Evolutionary conservation across 2,113 vertebrate species (phyloP), one percentile per base, ranked within the genome.

Genomic region (Scartelaos histophorus): DNA sequence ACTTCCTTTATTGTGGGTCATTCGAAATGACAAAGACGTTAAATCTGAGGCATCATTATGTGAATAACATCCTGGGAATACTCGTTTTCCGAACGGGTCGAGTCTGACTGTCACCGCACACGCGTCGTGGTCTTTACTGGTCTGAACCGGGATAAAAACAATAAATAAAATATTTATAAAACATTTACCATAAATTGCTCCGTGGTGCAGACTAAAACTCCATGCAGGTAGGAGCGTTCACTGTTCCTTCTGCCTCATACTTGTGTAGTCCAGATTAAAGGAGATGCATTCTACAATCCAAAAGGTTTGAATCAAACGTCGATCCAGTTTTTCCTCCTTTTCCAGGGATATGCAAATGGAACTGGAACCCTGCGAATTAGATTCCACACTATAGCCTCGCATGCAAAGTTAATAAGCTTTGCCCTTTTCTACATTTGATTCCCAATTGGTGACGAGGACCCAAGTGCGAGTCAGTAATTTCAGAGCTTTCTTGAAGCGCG

Each of bases 181-280:
- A 85, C 87, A 90, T 89, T 92, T 92, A 94, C 93, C 93, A 94
- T 94, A 93, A 93, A 94, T 93, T 86, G 89, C 76, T 91, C 87
- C 79, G 84, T 87, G 74, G 87, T 92, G 87, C 85, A 81, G 87
- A 83, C 90, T 94, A 93, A 78, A 92, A 79, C 86, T 90, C 93
- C 93, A 93, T 92, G 89, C 91, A 92, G 92, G 82, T 87, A 73
- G 85, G 77, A 82, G 86, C 82, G 76, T 79, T 85, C 85, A 82
- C 75, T 72, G 86, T 83, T 69, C 71, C 77, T 77, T 87, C 90
- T 88, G 88, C 78, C 79, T 91, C 83, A 87, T 66, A 87, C 38
- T 83, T 86, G 70, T 79, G 82, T 13, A 78, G 69, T 85, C 81
- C 82, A 73, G 84, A 86, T 90, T 85, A 92, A 79, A 90, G 82